Evolutionary conservation across 2,888 invertebrate species (phyloP).

Genomic region (Tachystola acroxantha): DNA sequence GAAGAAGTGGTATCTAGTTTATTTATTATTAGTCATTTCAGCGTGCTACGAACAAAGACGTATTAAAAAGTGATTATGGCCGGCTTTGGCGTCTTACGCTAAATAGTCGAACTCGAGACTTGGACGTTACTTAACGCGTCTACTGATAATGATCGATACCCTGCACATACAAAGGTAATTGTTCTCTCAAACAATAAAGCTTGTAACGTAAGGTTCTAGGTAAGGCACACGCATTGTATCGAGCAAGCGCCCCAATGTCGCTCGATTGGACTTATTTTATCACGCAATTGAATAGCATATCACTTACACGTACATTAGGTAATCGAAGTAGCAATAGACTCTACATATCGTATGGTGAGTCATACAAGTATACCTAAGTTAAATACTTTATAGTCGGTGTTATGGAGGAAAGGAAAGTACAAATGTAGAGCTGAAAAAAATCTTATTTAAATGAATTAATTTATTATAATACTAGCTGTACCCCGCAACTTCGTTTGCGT

Average conservation of each 20-base stretch:
- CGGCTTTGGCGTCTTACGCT: slow-evolving; percentile 33
- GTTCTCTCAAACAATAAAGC: slow-evolving; percentile 74
- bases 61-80: slow-evolving; percentile 43
- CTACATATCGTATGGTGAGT: too few species aligned
- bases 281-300: too few species aligned
- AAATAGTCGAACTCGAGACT: slow-evolving; percentile 60
- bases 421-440: too few species aligned
- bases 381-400: too few species aligned
- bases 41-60: slow-evolving; percentile 47
- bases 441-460: too few species aligned
- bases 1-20: background rate
- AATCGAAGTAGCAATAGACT: too few species aligned
- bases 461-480: too few species aligned
- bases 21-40: slow-evolving; percentile 7
- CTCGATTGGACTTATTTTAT: slow-evolving; percentile 16
- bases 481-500: too few species aligned
- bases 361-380: too few species aligned
- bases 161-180: slow-evolving; percentile 72
- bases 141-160: slow-evolving; percentile 65
- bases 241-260: slow-evolving; percentile 34
- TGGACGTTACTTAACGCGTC: slow-evolving; percentile 58
- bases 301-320: too few species aligned
- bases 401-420: too few species aligned
- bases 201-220: slow-evolving; percentile 69
- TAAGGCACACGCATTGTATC: slow-evolving; percentile 53